Conservation (phyloP, 2,113 vertebrate genomes). For the Phoenicopterus ruber region DNA sequence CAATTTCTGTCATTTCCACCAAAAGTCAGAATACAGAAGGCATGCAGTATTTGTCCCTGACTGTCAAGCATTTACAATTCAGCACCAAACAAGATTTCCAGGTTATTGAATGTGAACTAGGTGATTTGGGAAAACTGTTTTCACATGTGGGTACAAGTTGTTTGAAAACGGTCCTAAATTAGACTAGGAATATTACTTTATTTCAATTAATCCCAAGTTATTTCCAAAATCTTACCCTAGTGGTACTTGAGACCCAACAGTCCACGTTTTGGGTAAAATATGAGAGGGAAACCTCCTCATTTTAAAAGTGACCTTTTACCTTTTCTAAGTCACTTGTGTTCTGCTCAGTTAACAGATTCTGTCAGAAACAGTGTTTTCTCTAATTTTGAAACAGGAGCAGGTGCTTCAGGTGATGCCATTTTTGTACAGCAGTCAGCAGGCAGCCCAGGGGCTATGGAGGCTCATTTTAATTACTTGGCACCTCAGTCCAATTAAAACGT, state of each 20-base stretch:
- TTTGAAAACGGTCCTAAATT: neutral
- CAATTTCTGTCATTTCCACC: neutral
- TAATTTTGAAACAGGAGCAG: neutral
- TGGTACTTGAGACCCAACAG: neutral
- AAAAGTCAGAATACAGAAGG: neutral
- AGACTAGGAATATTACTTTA: neutral
- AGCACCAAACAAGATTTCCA: neutral
- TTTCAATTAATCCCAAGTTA: neutral
- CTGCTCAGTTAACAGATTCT: neutral
- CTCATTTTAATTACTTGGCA: slow-evolving; percentile 39
- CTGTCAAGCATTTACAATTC: neutral
- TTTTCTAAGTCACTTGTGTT: neutral
- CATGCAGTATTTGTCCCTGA: neutral
- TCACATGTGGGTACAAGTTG: neutral
- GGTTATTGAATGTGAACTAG: neutral
- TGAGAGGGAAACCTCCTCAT: neutral
- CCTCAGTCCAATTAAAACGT: neutral
- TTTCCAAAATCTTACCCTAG: neutral
- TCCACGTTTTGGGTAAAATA: neutral
- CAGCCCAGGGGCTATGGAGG: neutral
- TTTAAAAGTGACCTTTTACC: neutral
- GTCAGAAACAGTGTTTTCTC: neutral
- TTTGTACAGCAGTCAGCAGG: neutral
- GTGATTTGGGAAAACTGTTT: neutral
- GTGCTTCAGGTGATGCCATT: neutral